A percentile compares a stretch with the other conserved stretches of the same genome.
Evolutionary conservation across 2,113 vertebrate genomes (phyloP).

Genomic region (Pseudonaja textilis): DNA sequence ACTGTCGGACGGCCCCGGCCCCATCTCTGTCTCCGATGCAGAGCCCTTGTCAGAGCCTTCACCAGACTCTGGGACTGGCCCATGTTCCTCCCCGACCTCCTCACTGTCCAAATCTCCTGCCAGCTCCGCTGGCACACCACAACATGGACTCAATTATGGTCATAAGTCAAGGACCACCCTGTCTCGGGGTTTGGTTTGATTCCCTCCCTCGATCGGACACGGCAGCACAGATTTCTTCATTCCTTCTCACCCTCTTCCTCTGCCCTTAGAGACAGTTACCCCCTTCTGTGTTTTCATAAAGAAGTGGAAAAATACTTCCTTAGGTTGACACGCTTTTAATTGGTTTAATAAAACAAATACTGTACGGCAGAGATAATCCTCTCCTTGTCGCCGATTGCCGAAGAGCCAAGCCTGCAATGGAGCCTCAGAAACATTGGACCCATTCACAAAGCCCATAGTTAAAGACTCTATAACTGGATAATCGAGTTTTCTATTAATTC

Average conservation of each 20-base stretch:
- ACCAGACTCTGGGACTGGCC: no score
- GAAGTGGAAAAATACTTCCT: conserved; percentile 40
- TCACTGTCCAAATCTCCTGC: no score
- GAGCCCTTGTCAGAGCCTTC: no score
- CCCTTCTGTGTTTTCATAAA: conserved; percentile 16
- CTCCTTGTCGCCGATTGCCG: conserved; percentile 20
- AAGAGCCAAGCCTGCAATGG: conserved; percentile 8
- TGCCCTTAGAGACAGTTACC: conserved; percentile 12
- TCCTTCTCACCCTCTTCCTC: conserved; percentile 29
- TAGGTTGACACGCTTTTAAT: conserved; percentile 46
- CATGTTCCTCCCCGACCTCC: no score
- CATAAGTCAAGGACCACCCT: no score
- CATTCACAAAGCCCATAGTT: conserved; percentile 18
- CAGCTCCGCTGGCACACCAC: no score
- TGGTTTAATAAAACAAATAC: conserved; percentile 51
- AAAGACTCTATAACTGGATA: conserved; percentile 47
- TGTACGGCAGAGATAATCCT: conserved; percentile 39
- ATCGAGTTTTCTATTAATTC: conserved; percentile 57
- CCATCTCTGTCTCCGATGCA: no score
- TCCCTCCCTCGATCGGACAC: no score
- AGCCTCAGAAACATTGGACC: neutral
- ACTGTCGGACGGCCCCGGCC: no score
- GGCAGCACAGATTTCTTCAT: neutral
- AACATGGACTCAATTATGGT: no score
- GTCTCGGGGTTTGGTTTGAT: neutral